Conservation (phyloP, 1,140 invertebrate genomes). For the Drosophila carrolli region DNA sequence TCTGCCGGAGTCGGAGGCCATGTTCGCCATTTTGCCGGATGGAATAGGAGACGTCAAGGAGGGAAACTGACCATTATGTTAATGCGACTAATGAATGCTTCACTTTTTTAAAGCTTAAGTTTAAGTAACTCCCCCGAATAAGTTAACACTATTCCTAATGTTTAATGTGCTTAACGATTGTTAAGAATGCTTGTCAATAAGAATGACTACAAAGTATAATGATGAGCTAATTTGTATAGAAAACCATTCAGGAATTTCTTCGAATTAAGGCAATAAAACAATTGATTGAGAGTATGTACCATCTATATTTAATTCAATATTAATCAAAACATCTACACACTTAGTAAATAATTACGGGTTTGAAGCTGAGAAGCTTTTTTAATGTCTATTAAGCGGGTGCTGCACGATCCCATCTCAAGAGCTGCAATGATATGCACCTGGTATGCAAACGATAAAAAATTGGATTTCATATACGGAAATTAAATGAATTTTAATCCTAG, state of each 20-base stretch:
- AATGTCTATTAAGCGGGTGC: slow-evolving; percentile 9
- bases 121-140: not conserved
- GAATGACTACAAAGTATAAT: too few species aligned
- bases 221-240: not conserved
- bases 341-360: slow-evolving; percentile 25
- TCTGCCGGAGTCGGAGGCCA: slow-evolving; percentile 98
- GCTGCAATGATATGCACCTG: slow-evolving; percentile 6
- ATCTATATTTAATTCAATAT: slow-evolving; percentile 28
- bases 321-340: slow-evolving; percentile 32
- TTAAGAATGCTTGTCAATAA: not conserved
- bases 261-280: not conserved
- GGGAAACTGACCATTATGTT: slow-evolving; percentile 26
- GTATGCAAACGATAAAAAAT: slow-evolving; percentile 1
- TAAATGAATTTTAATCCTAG: slow-evolving; percentile 5
- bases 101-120: not conserved
- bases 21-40: slow-evolving; percentile 97
- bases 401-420: not conserved
- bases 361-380: slow-evolving; percentile 3
- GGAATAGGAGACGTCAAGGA: slow-evolving; percentile 98
- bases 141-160: not conserved
- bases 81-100: not conserved
- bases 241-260: too few species aligned
- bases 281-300: slow-evolving; percentile 6
- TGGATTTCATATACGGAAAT: not conserved
- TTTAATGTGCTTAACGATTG: not conserved